Evolutionary conservation across 2,888 invertebrate species (phyloP), one percentile per base, ranked within the genome.

Genomic region (Acanthosoma haemorrhoidale): DNA sequence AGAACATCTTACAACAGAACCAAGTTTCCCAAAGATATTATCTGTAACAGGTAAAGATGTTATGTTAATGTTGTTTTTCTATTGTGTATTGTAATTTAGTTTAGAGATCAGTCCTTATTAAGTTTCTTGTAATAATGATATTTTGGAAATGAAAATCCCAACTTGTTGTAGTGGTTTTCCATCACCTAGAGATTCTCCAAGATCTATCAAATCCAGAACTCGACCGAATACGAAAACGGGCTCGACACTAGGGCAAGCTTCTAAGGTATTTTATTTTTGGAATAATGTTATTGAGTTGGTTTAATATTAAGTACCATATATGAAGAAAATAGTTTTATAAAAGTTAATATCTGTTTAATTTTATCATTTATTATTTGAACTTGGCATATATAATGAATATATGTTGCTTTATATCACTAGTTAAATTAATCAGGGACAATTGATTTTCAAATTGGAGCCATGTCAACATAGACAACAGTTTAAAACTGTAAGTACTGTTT

Each of bases 211-310:
- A 57, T 43, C 43, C 39, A 60, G 71, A 58, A 57, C 69, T 36
- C 70, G 74, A 64, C 38, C 74, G 16, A 36, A 57, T 16, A 68
- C 70, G 69, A 76, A 75, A 71, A 76, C 76, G 76, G 76, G 76
- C 68, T 74, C 76, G 32, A 74, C 74, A 73, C 74, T 76, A 74
- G 76, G 76, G 71, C 75, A 74, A 61, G 68, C 73, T 68, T 72
- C 73, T 63, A 75, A 74, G 71, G 74, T 75, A 43, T 38, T 57
- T 36, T 34, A 15, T 63, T 69, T 13, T 64, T 31, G 31, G 32
- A 15, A 11, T 15, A 15, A 15, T 32, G 15, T 34, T 25, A 34
- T n/a, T 15, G 32, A 16, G 11, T 18, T 16, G 32, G 4, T n/a
- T n/a, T n/a, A n/a, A n/a, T n/a, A n/a, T n/a, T n/a, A n/a, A n/a